A percentile compares a stretch with the other conserved stretches of the same genome.
Evolutionary conservation across 2,888 invertebrate species (phyloP).

Genomic region (Drosophila leonis): DNA sequence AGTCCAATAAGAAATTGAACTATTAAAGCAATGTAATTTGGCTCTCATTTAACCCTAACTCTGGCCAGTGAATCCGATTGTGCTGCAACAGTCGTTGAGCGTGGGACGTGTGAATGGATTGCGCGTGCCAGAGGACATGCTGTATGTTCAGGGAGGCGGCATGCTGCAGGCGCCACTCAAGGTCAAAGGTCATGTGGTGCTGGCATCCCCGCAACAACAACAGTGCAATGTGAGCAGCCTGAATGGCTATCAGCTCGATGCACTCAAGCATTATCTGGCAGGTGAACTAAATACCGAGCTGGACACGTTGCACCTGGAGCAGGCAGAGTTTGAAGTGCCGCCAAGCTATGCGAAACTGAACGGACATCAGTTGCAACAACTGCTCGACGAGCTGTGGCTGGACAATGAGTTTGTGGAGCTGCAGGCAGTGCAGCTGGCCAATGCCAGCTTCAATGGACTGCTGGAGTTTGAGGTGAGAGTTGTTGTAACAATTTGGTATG

Average conservation of each 20-base stretch:
- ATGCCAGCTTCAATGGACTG: slow-evolving; percentile 75
- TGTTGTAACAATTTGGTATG: neutral
- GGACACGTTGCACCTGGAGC: slow-evolving; percentile 82
- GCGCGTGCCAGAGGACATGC: slow-evolving; percentile 85
- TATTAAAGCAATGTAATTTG: neutral
- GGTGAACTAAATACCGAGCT: neutral
- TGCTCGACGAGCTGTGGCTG: slow-evolving; percentile 86
- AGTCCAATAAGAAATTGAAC: neutral
- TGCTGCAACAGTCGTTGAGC: slow-evolving; percentile 67
- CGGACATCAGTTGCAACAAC: slow-evolving; percentile 76
- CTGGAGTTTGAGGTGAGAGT: slow-evolving; percentile 75
- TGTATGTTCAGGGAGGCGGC: slow-evolving; percentile 78
- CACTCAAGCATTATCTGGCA: slow-evolving; percentile 64
- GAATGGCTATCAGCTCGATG: slow-evolving; percentile 70
- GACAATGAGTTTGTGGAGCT: slow-evolving; percentile 83
- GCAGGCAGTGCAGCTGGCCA: slow-evolving; percentile 56
- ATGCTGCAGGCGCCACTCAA: slow-evolving; percentile 60
- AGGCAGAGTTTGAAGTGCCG: slow-evolving; percentile 84
- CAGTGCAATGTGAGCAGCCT: slow-evolving; percentile 63
- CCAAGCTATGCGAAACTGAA: slow-evolving; percentile 86
- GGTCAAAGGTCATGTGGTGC: slow-evolving; percentile 50
- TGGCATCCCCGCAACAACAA: slow-evolving; percentile 17
- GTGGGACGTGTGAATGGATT: slow-evolving; percentile 82
- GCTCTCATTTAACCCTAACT: neutral
- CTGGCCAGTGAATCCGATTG: slow-evolving; percentile 75